Conservation (phyloP, 2,888 invertebrate species). For the Cacoxenus indagator region DNA sequence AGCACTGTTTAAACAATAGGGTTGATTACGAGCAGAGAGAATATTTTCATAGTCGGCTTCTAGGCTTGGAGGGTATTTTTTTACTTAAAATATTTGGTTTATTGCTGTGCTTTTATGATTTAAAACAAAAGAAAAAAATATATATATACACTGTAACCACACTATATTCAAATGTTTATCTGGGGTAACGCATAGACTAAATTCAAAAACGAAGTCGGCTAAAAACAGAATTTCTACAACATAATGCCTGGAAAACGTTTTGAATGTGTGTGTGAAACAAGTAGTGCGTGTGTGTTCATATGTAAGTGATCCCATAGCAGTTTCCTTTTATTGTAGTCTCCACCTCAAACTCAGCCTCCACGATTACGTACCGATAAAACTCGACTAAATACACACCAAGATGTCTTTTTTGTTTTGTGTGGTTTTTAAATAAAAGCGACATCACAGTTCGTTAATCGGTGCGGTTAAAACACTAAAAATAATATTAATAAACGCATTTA, state of each 20-base stretch:
- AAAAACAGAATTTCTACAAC: neutral
- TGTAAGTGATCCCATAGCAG: conserved; percentile 13
- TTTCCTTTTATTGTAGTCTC: conserved; percentile 15
- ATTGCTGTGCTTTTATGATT: conserved; percentile 22
- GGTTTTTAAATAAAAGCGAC: too few relatives aligned
- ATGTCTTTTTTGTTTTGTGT: neutral
- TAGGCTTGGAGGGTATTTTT: conserved; percentile 49
- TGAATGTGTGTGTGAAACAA: conserved; percentile 42
- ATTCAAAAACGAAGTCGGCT: neutral
- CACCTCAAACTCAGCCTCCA: conserved; percentile 5
- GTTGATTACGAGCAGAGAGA: neutral
- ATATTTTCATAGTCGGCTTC: conserved; percentile 23
- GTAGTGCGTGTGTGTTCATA: conserved; percentile 8
- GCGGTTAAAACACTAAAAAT: neutral
- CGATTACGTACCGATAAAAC: neutral
- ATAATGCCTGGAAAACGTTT: conserved; percentile 11
- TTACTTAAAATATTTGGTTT: conserved; percentile 41
- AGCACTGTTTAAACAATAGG: neutral
- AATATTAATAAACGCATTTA: neutral
- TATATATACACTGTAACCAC: neutral
- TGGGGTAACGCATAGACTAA: neutral
- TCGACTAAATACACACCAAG: neutral
- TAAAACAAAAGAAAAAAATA: neutral
- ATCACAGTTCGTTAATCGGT: too few relatives aligned
- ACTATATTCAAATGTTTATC: neutral